phyloP scores from a whole-genome alignment of 1,140 invertebrate species.

The Yoshiicerus persimilis region DNA sequence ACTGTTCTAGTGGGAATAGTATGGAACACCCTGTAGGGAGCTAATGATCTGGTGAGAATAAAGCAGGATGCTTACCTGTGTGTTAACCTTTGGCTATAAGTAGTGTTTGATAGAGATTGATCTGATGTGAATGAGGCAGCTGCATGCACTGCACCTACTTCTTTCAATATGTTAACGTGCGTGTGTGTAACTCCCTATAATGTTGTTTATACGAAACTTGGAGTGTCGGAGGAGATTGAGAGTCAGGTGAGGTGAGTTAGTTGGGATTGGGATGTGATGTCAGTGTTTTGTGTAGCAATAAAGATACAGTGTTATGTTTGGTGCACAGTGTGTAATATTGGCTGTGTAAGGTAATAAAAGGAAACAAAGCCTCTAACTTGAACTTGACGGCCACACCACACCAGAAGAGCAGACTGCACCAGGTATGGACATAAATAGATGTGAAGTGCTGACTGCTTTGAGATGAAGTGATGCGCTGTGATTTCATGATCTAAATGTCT shows the following conservation, averaged over 20 bases:
- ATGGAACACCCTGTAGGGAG: background rate
- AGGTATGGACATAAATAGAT: background rate
- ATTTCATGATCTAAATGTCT: background rate
- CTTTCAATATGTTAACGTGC: background rate
- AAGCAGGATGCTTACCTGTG: background rate
- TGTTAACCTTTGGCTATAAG: slow-evolving; percentile 8
- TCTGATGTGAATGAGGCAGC: slow-evolving; percentile 5
- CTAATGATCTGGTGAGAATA: slow-evolving; percentile 5
- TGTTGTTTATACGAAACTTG: too few relatives aligned
- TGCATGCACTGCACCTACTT: background rate
- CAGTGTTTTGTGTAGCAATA: background rate
- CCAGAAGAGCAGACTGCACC: too few relatives aligned
- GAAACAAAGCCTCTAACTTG: too few relatives aligned
- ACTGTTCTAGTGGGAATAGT: background rate
- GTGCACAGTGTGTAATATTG: background rate
- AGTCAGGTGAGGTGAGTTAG: background rate
- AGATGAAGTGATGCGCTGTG: background rate
- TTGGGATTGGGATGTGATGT: background rate
- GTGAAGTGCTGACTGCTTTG: background rate
- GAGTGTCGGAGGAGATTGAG: background rate
- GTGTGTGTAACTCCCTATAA: background rate
- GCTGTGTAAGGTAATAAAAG: background rate
- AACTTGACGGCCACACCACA: too few relatives aligned
- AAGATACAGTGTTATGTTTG: background rate
- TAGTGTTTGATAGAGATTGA: slow-evolving; percentile 20